Evolutionary conservation across 2,113 vertebrate genomes (phyloP).

Genomic region (Cathartes aura): DNA sequence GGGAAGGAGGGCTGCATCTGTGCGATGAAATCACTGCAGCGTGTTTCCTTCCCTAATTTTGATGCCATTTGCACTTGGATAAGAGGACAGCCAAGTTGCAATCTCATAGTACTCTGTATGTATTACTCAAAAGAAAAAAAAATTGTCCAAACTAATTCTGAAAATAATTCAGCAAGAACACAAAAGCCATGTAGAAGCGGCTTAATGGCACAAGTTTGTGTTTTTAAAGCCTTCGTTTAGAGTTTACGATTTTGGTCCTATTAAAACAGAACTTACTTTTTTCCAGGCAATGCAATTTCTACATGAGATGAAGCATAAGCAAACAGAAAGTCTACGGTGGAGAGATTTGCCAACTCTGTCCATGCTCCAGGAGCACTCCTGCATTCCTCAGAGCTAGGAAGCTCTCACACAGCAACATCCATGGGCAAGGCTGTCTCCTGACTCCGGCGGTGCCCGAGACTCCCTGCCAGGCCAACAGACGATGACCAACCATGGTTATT

Average conservation of each 20-base stretch:
- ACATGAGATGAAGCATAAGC: neutral
- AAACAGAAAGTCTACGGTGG: neutral
- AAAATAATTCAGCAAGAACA: neutral
- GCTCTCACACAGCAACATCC: neutral
- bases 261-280: neutral
- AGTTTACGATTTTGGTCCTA: neutral
- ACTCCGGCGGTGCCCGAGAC: accelerated
- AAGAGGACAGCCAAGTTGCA: neutral
- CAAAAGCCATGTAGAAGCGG: neutral
- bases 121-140: neutral
- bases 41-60: neutral
- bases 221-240: neutral
- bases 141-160: neutral
- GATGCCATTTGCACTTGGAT: neutral
- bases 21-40: neutral
- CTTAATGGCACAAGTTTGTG: neutral
- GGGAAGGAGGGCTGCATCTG: neutral
- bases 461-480: neutral
- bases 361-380: neutral
- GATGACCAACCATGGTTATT: neutral
- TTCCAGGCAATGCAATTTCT: neutral
- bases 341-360: neutral
- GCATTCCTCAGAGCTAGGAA: neutral
- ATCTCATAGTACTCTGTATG: neutral
- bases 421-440: neutral